Base-by-base conservation (phyloP, 1,140 invertebrate species). In the Andricus grossulariae region DNA sequence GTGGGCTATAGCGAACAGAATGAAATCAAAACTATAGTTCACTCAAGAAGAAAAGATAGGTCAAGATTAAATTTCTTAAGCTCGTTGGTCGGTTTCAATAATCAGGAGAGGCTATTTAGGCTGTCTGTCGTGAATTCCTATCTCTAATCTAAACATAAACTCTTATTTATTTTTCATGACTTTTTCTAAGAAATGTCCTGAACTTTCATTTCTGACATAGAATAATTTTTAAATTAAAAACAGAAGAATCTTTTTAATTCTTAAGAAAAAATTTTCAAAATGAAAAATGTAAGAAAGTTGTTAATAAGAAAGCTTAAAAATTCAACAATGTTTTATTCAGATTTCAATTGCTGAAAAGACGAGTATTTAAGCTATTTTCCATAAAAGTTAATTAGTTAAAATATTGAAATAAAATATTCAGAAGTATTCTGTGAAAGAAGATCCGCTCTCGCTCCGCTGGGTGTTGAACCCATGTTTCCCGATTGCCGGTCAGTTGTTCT, bases 41-140 rank as follows among this genome's bases (percentile, higher is more conserved):
- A 66, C 32, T 39, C 60, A 66, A n/a, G 60, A 32, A 25, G 25
- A 66, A 66, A 32, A 66, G 60, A 66, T 66, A 39, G 60, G 60
- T 66, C 39, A 66, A 66, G 25, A 32, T 66, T 45, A 66, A 66
- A 39, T 66, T 66, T 66, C 60, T 66, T 66, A 25, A 66, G 32
- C 60, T 66, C 60, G 60, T 66, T 66, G 60, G 13, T 15, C 16
- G 60, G 21, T 39, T 66, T 39, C n/a, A 39, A 66, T 66, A 66
- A 66, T 66, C 60, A 66, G 13, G 39, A 66, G 57, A 16, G 60
- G 32, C 32, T 66, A 10, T 32, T 66, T 45, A 45, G 39, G 60
- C 60, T 25, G 60, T 66, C 60, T 32, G 25, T 32, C 25, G 60
- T 66, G 16, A 66, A 39, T 21, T 19, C 32, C 60, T 45, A 66